phyloP scores from a whole-genome alignment of 2,113 vertebrate species.

The Coregonus clupeaformis region DNA sequence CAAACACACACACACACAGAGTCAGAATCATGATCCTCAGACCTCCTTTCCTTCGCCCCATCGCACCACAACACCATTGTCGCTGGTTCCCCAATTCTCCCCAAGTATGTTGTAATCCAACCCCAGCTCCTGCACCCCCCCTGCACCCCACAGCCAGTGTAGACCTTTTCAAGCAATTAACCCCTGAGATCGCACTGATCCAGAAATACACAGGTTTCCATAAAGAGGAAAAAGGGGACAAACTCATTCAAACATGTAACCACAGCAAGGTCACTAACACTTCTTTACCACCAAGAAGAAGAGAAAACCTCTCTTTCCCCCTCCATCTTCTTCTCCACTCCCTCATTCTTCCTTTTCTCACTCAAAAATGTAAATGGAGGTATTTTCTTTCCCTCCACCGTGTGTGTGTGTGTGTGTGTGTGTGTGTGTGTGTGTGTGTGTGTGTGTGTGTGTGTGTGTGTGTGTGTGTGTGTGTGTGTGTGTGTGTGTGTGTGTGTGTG shows the following conservation, averaged over 20 bases:
- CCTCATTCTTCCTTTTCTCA: constrained; percentile 21
- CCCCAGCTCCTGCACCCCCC: too few species aligned
- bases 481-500: too few species aligned
- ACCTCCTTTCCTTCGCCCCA: too few species aligned
- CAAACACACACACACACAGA: too few species aligned
- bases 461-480: too few species aligned
- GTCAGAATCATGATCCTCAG: constrained; percentile 41
- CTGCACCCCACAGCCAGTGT: too few species aligned
- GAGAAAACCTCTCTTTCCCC: constrained; percentile 23
- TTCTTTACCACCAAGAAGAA: not conserved
- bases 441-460: too few species aligned
- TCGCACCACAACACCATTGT: constrained; percentile 68
- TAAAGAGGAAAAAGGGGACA: constrained; percentile 53
- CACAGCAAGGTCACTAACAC: constrained; percentile 56
- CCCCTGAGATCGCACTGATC: constrained; percentile 75
- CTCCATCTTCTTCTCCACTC: constrained; percentile 1
- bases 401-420: too few species aligned
- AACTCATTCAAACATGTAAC: constrained; percentile 53
- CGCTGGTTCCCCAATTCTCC: constrained; percentile 75
- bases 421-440: too few species aligned
- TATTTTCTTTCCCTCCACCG: constrained; percentile 47
- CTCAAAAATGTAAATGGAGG: constrained; percentile 71
- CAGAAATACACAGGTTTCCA: constrained; percentile 61
- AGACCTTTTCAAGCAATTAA: too few species aligned
- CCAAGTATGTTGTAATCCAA: constrained; percentile 81